These are phyloP conservation scores for Xyliphius kryptos DNA, from an alignment of 2,113 vertebrate species.

Conservation along the genomic window DNA sequence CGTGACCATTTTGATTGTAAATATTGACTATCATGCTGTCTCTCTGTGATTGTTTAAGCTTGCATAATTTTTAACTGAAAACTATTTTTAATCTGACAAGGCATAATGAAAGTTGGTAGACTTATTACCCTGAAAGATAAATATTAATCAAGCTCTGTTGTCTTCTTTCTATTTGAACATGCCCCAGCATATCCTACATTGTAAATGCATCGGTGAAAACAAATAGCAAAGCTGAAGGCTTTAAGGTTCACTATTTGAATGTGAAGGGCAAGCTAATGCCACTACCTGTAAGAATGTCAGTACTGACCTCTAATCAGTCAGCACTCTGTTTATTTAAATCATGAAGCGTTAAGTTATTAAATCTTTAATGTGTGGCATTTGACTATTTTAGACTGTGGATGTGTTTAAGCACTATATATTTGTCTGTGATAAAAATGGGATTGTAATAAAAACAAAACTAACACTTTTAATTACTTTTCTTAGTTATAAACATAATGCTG, in stretches of 20 bases:
- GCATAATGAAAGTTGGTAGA: slow-evolving; percentile 69
- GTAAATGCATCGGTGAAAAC: slow-evolving; percentile 52
- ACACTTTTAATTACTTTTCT: no score
- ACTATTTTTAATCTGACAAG: slow-evolving; percentile 71
- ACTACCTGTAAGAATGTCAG: slow-evolving; percentile 53
- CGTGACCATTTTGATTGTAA: no score
- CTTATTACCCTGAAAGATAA: slow-evolving; percentile 72
- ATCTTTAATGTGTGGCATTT: no score
- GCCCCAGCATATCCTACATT: slow-evolving; percentile 59
- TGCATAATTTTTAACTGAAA: slow-evolving; percentile 61
- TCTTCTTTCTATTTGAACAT: slow-evolving; percentile 62
- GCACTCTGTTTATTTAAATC: slow-evolving; percentile 56
- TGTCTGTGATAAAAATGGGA: no score
- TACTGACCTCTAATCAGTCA: slow-evolving; percentile 54
- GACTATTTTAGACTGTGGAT: no score
- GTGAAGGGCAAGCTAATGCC: slow-evolving; percentile 60
- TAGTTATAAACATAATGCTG: no score
- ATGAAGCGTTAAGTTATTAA: slow-evolving; percentile 51
- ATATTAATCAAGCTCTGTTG: slow-evolving; percentile 72
- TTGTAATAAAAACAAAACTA: no score
- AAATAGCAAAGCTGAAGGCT: slow-evolving; percentile 66
- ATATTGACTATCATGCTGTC: no score
- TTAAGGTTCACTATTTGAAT: slow-evolving; percentile 68
- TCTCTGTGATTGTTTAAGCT: slow-evolving; percentile 62
- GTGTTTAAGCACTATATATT: no score